These are phyloP conservation scores for Sphaeridia pumilis DNA, from an alignment of 2,888 invertebrate species.

Conservation along the genomic window DNA sequence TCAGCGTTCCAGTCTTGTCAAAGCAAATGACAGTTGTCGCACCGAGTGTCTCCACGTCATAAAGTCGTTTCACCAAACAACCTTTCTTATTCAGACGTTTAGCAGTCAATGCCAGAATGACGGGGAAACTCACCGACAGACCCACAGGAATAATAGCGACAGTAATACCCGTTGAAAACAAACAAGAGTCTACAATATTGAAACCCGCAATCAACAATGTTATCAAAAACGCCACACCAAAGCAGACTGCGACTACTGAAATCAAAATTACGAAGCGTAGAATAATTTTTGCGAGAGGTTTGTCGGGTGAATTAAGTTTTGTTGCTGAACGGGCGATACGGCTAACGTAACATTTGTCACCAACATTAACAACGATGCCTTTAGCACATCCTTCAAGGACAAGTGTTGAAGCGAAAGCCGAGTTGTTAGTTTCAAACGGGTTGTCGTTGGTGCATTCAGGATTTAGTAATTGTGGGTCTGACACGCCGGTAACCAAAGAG, in stretches of 20 bases:
- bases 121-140: constrained; percentile 37
- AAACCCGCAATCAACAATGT: constrained; percentile 5
- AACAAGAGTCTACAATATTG: neutral
- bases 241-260: constrained; percentile 27
- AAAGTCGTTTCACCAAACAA: constrained; percentile 65
- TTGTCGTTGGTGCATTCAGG: constrained; percentile 85
- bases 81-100: constrained; percentile 71
- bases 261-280: constrained; percentile 50
- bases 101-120: constrained; percentile 61
- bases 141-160: constrained; percentile 30
- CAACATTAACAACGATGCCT: constrained; percentile 55
- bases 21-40: constrained; percentile 70
- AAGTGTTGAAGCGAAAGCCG: constrained; percentile 90
- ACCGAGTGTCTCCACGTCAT: constrained; percentile 66
- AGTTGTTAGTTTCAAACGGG: constrained; percentile 84
- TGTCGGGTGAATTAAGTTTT: constrained; percentile 53
- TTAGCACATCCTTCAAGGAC: constrained; percentile 54
- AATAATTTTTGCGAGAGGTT: constrained; percentile 67
- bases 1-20: constrained; percentile 70
- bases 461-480: constrained; percentile 81
- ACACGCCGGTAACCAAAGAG: constrained; percentile 87
- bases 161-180: constrained; percentile 21
- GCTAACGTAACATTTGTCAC: constrained; percentile 58
- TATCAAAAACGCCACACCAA: constrained; percentile 36
- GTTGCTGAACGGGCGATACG: constrained; percentile 58